A percentile compares a stretch with the other conserved stretches of the same genome.
These are phyloP conservation scores for Cataglyphis cursor DNA, from an alignment of 2,888 invertebrate species.

Conservation along the genomic window DNA sequence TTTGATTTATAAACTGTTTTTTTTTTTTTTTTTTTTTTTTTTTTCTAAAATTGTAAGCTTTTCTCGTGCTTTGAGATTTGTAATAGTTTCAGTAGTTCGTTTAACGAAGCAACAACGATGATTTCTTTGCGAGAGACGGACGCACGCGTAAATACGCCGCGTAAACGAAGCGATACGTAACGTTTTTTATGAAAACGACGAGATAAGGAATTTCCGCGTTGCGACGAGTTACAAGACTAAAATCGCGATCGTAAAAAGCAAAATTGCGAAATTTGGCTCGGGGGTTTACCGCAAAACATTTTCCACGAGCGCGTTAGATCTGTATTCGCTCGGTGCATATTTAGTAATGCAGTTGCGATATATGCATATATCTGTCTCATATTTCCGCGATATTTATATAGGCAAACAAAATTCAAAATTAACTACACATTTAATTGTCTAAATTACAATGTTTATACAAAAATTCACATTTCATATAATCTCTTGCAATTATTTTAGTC, in stretches of 20 bases:
- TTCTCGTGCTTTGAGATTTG: background rate
- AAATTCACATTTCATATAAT: background rate
- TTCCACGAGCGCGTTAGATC: slow-evolving; percentile 10
- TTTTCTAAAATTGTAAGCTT: background rate
- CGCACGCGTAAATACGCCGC: slow-evolving; percentile 19
- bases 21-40: too few relatives aligned
- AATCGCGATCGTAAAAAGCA: slow-evolving; percentile 14
- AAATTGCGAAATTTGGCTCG: slow-evolving; percentile 25
- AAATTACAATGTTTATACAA: slow-evolving; percentile 2
- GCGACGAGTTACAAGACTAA: slow-evolving; percentile 7
- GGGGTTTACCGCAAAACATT: background rate
- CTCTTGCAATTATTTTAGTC: slow-evolving; percentile 15
- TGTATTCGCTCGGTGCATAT: slow-evolving; percentile 22
- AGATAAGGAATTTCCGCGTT: slow-evolving; percentile 46
- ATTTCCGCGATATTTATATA: background rate
- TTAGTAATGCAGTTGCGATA: slow-evolving; percentile 14
- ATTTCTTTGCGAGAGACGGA: slow-evolving; percentile 11
- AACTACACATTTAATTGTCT: slow-evolving; percentile 1
- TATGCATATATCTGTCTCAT: background rate
- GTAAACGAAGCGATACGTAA: slow-evolving; percentile 26
- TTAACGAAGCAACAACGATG: slow-evolving; percentile 4
- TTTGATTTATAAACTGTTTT: background rate
- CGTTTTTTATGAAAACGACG: slow-evolving; percentile 35
- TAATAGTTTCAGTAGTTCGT: background rate
- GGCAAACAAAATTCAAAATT: slow-evolving; percentile 4